These are phyloP conservation scores for Heteronetta atricapilla DNA, from an alignment of 2,113 vertebrate species.

Conservation along the genomic window DNA sequence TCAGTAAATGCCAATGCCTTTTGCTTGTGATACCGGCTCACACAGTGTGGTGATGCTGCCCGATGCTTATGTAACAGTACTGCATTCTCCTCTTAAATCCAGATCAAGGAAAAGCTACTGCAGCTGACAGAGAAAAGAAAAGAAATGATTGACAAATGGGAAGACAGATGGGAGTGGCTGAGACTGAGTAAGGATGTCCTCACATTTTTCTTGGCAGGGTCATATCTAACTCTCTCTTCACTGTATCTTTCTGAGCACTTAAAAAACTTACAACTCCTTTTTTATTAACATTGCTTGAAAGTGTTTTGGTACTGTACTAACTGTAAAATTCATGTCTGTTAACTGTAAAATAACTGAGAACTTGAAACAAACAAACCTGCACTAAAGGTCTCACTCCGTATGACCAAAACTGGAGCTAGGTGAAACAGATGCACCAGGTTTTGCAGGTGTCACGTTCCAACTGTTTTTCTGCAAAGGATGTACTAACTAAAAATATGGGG, in stretches of 20 bases:
- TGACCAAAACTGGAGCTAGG: not conserved
- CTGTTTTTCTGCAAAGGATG: not conserved
- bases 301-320: not conserved
- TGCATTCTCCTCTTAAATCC: conserved; percentile 28
- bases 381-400: not conserved
- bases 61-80: conserved; percentile 13
- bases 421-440: not conserved
- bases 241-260: not conserved
- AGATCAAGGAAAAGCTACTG: conserved; percentile 96
- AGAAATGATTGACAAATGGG: conserved; percentile 99
- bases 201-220: not conserved
- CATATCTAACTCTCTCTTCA: not conserved
- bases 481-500: not conserved
- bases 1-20: not conserved
- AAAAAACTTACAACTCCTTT: not conserved
- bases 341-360: not conserved
- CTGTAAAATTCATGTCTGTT: not conserved
- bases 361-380: not conserved
- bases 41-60: not conserved
- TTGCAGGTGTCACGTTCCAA: not conserved
- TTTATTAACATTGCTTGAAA: not conserved
- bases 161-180: conserved; percentile 98
- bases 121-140: conserved; percentile 97
- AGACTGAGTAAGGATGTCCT: conserved; percentile 87
- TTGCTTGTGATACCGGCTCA: not conserved